Conservation (phyloP, 2,113 vertebrate genomes). For the Etheostoma spectabile region DNA sequence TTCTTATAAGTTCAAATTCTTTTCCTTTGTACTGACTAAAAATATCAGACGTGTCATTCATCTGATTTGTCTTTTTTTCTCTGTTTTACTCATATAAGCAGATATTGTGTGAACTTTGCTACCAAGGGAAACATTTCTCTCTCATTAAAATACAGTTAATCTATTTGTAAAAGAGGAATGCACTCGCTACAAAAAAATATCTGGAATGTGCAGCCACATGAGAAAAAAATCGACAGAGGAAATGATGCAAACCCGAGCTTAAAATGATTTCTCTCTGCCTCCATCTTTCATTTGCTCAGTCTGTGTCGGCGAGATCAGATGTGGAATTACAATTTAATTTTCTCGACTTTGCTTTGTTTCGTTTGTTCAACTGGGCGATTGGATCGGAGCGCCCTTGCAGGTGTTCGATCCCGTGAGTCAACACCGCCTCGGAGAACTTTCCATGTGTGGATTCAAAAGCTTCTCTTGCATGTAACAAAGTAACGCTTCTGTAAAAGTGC, state of each 20-base stretch:
- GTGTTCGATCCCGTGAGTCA: constrained; percentile 69
- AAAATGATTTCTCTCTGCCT: constrained; percentile 47
- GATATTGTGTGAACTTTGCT: constrained; percentile 50
- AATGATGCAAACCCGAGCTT: constrained; percentile 74
- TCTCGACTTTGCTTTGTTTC: constrained; percentile 47
- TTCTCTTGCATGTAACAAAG: constrained; percentile 68
- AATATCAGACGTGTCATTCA: constrained; percentile 33
- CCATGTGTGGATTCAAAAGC: constrained; percentile 60
- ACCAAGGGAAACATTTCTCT: constrained; percentile 47
- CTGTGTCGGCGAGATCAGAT: constrained; percentile 60
- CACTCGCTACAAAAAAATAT: constrained; percentile 71
- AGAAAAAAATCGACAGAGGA: constrained; percentile 60
- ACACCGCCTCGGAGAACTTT: constrained; percentile 70
- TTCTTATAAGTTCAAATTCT: constrained; percentile 35
- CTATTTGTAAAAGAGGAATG: constrained; percentile 64
- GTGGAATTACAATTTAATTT: constrained; percentile 68
- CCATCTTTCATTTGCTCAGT: constrained; percentile 52
- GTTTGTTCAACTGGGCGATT: constrained; percentile 17
- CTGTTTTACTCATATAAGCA: constrained; percentile 17
- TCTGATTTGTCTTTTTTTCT: constrained; percentile 25
- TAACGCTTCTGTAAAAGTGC: constrained; percentile 63
- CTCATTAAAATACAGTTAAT: constrained; percentile 46
- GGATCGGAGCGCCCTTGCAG: constrained; percentile 53
- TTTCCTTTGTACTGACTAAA: constrained; percentile 39
- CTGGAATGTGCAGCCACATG: constrained; percentile 58